These are phyloP conservation scores for Sapayoa aenigma DNA, from an alignment of 2,113 vertebrate species.

Conservation along the genomic window DNA sequence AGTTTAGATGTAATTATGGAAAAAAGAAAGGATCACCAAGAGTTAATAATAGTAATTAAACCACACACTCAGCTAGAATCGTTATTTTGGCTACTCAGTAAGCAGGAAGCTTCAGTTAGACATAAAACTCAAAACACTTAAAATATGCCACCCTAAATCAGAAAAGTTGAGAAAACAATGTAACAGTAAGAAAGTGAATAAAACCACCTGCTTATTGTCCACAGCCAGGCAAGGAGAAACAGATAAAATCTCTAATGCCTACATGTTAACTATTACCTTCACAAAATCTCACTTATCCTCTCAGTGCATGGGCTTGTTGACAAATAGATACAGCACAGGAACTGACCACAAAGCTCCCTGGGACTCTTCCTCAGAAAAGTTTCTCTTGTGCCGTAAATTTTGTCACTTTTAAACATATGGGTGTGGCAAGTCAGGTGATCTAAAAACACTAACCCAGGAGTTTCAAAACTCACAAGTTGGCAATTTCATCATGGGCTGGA, in stretches of 20 bases:
- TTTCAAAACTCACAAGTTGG: not conserved
- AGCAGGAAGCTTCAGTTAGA: not conserved
- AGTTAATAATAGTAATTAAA: not conserved
- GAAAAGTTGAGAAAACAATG: not conserved
- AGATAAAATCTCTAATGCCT: not conserved
- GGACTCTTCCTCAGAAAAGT: not conserved
- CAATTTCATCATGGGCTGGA: not conserved
- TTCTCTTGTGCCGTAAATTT: not conserved
- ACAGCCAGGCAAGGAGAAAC: not conserved
- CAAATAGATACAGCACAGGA: not conserved
- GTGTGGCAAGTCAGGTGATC: not conserved
- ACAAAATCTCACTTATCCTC: not conserved
- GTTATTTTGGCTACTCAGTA: not conserved
- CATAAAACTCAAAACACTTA: not conserved
- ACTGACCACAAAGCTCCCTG: not conserved
- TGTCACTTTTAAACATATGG: not conserved
- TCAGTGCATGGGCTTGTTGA: not conserved
- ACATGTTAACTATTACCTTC: not conserved
- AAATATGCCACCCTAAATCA: not conserved
- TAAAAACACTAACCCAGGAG: not conserved
- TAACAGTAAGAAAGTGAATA: not conserved
- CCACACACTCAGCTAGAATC: not conserved
- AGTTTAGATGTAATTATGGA: not conserved
- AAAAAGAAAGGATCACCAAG: not conserved
- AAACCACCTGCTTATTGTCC: not conserved